Base-by-base conservation (phyloP, 35 echinoderm and acorn worm species). In the Eucidaris tribuloides region DNA sequence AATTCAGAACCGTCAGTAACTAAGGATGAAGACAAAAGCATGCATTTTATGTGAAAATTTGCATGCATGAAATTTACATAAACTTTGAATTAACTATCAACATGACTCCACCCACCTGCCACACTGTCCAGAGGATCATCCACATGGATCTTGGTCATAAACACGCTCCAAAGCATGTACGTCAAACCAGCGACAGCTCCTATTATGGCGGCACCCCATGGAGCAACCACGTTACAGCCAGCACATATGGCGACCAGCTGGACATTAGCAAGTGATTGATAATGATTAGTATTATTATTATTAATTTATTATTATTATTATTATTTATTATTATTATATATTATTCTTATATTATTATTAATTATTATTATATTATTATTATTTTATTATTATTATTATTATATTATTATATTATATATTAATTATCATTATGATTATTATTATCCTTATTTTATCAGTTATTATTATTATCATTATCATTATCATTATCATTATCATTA, bases 191-290 rank as follows among this genome's bases (percentile, higher is more conserved):
- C 83, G 3, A 96, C 50, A 5, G 79, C 3, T 11, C 93, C 93
- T 6, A 80, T 96, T 3, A 84, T 42, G 22, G 76, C 62, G 28
- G 93, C 93, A 62, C 87, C 93, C 93, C 93, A 96, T 13, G 83
- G 32, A 40, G 65, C 34, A 25, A 91, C 66, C 14, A 40, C 28
- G 52, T 90, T 82, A 39, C 93, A 96, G 0, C 93, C 93, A 5
- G 88, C 93, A 83, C 93, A 96, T 22, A 96, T 96, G 35, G 93
- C 83, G 42, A 96, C 93, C 93, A n/a, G n/a, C n/a, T n/a, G n/a
- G n/a, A n/a, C n/a, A n/a, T n/a, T n/a, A n/a, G n/a, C n/a, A n/a
- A n/a, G n/a, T n/a, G n/a, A n/a, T n/a, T n/a, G n/a, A n/a, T n/a
- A n/a, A n/a, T n/a, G n/a, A n/a, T n/a, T n/a, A n/a, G n/a, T n/a